phyloP scores from a whole-genome alignment of 2,113 vertebrate genomes.

The Plotosus lineatus region DNA sequence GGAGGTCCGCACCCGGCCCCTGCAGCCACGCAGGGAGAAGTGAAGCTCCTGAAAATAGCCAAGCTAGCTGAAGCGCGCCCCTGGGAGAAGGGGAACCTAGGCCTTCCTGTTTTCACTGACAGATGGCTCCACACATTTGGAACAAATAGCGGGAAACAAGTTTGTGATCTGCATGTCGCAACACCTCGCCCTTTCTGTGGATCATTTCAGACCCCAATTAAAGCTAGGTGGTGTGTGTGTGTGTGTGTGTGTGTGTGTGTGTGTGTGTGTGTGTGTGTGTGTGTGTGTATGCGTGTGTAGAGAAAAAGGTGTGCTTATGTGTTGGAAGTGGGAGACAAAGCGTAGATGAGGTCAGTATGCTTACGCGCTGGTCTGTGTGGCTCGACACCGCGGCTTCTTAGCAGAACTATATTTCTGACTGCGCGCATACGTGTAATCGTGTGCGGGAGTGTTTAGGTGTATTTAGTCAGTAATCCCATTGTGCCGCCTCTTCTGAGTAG shows the following conservation, averaged over 20 bases:
- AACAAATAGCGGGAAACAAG: constrained; percentile 79
- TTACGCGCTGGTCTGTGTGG: background rate
- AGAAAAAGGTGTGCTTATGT: constrained; percentile 21
- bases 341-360: constrained; percentile 40
- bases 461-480: constrained; percentile 49
- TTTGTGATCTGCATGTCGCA: constrained; percentile 64
- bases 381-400: constrained; percentile 42
- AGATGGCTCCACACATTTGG: constrained; percentile 80
- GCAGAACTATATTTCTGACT: constrained; percentile 17
- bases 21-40: constrained; percentile 75
- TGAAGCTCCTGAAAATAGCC: constrained; percentile 80
- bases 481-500: constrained; percentile 62
- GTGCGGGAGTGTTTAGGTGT: constrained; percentile 8
- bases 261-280: no score
- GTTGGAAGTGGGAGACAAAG: constrained; percentile 54
- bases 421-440: constrained; percentile 43
- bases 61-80: constrained; percentile 67
- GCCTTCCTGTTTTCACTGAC: constrained; percentile 87
- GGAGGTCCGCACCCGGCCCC: constrained; percentile 66
- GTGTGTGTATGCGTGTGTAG: constrained; percentile 53
- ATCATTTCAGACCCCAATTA: constrained; percentile 50
- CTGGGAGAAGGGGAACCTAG: constrained; percentile 79
- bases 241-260: no score
- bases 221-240: no score
- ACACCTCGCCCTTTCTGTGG: constrained; percentile 50